phyloP scores from a whole-genome alignment of 2,113 vertebrate genomes.

The Odontophorus gujanensis region DNA sequence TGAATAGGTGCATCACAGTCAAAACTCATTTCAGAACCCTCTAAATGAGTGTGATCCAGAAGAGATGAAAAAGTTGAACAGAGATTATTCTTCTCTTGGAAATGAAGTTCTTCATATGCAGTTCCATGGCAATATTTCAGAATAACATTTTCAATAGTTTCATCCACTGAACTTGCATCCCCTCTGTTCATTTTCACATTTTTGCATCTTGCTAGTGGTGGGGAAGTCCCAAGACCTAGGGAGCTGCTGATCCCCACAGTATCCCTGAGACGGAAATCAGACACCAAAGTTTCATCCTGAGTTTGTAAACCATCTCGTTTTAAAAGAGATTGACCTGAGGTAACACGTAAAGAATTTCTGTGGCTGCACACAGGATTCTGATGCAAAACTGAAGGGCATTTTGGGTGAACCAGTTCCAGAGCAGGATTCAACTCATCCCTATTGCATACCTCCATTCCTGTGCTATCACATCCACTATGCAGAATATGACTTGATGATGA shows the following conservation, averaged over 20 bases:
- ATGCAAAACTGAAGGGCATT: constrained; percentile 27
- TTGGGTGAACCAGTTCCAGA: not conserved
- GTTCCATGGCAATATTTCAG: constrained; percentile 77
- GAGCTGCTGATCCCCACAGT: constrained; percentile 31
- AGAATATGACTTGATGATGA: constrained; percentile 23
- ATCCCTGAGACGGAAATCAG: constrained; percentile 74
- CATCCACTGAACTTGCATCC: constrained; percentile 46
- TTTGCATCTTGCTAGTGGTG: constrained; percentile 58
- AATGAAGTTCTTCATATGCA: constrained; percentile 1
- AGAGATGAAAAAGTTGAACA: constrained; percentile 63
- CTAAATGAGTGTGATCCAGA: constrained; percentile 41
- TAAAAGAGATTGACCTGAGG: constrained; percentile 75
- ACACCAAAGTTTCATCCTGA: constrained; percentile 70
- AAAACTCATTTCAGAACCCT: constrained; percentile 81
- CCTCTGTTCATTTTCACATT: not conserved
- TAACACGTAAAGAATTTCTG: constrained; percentile 64
- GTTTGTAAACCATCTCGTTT: constrained; percentile 71
- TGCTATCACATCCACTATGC: constrained; percentile 15
- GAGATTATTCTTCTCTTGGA: constrained; percentile 73
- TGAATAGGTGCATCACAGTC: constrained; percentile 84
- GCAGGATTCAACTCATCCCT: constrained; percentile 32
- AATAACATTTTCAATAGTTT: constrained; percentile 85
- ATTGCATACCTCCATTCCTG: not conserved
- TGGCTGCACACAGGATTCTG: constrained; percentile 42
- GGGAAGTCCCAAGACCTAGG: constrained; percentile 22